Conservation (phyloP, 1,140 invertebrate genomes). For the Nylanderia fulva region DNA sequence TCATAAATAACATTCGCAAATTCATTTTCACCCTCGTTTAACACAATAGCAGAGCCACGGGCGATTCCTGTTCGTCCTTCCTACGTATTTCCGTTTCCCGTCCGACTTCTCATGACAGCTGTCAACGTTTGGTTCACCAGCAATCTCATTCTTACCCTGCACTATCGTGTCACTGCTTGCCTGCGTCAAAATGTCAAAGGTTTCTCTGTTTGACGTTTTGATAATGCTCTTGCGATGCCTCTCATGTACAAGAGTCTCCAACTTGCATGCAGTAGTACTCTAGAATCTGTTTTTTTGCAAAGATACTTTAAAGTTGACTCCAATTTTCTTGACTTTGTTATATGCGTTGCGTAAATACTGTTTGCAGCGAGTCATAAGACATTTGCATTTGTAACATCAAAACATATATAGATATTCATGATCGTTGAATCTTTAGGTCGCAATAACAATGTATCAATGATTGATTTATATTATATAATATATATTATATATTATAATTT, state of each 20-base stretch:
- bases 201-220: background rate
- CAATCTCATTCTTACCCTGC: background rate
- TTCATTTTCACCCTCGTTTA: constrained; percentile 55
- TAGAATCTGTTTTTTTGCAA: background rate
- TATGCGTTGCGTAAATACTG: no score
- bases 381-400: background rate
- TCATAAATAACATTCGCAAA: background rate
- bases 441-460: background rate
- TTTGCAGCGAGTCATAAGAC: background rate
- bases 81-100: background rate
- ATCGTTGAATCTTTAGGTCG: background rate
- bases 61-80: background rate
- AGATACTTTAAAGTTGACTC: background rate
- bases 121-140: constrained; percentile 44
- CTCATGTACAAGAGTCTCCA: background rate
- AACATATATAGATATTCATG: background rate
- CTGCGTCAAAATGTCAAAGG: constrained; percentile 14
- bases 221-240: background rate
- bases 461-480: background rate
- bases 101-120: background rate
- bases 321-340: background rate
- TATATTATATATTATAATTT: no score
- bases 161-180: background rate
- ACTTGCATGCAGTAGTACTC: background rate
- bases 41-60: constrained; percentile 27